phyloP scores from a whole-genome alignment of 2,113 vertebrate genomes.

The Gila orcuttii region DNA sequence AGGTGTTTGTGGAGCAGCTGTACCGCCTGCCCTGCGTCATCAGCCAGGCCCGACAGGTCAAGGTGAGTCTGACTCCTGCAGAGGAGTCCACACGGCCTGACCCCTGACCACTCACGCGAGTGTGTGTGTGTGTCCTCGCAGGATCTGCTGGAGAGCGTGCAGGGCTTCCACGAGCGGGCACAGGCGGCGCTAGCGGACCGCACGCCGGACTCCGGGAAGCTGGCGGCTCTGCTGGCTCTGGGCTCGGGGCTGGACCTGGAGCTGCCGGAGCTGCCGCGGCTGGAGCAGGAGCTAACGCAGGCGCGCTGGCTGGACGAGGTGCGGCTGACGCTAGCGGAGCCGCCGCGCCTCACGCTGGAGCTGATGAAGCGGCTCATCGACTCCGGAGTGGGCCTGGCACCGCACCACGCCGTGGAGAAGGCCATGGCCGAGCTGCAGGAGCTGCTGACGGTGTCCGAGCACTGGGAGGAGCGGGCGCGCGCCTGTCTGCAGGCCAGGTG shows the following conservation, averaged over 20 bases:
- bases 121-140: slow-evolving; percentile 55
- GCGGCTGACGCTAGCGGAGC: slow-evolving; percentile 88
- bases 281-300: slow-evolving; percentile 95
- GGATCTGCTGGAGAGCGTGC: slow-evolving; percentile 95
- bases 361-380: slow-evolving; percentile 97
- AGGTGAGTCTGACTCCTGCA: slow-evolving; percentile 72
- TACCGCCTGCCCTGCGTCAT: slow-evolving; percentile 93
- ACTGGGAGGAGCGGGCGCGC: slow-evolving; percentile 97
- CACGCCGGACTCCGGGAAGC: slow-evolving; percentile 91
- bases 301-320: slow-evolving; percentile 99
- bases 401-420: slow-evolving; percentile 96
- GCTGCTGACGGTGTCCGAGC: slow-evolving; percentile 94
- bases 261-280: slow-evolving; percentile 88
- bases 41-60: slow-evolving; percentile 93
- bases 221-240: slow-evolving; percentile 91
- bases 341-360: slow-evolving; percentile 92
- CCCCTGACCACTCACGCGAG: too few relatives aligned
- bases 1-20: slow-evolving; percentile 95
- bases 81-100: too few relatives aligned
- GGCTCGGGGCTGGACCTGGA: slow-evolving; percentile 94
- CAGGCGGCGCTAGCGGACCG: slow-evolving; percentile 92
- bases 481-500: slow-evolving; percentile 94
- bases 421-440: slow-evolving; percentile 98
- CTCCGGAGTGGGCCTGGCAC: slow-evolving; percentile 93
- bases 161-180: slow-evolving; percentile 95